Evolutionary conservation across 2,797 vertebrate genomes (phyloP), one percentile per base, ranked within the genome.

Genomic region (Diplodus puntazzo): DNA sequence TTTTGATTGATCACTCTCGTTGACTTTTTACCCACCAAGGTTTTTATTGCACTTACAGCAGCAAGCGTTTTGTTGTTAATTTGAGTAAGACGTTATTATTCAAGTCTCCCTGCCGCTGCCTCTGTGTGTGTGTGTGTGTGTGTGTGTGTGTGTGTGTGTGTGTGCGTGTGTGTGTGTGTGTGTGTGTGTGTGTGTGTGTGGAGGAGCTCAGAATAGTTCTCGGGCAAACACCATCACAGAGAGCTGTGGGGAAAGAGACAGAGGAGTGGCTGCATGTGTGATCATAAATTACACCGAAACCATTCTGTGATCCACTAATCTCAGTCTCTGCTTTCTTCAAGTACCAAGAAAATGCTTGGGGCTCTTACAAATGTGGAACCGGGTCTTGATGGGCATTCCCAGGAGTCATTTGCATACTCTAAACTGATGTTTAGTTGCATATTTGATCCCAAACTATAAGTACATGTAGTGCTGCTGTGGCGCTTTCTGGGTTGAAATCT

Each of bases 101-200:
- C 23, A 45, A 9, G 57, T 63, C 64, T 30, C 18, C 60, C 34
- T 0, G 1, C 54, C 1, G 2, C 52, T 50, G 57, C 46, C 11
- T 62, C 20, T 39, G 7, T 30, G 46, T 62, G 16, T 54, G 46
- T 45, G 12, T 69, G 25, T 42, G 66, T 43, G 10, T 48, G 27
- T 53, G 39, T 48, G 60, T 58, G 67, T 59, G 46, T 58, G 43
- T 72, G 48, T 25, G 69, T 71, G 46, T 60, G 52, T 55, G 52
- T 23, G 21, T 53, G 21, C 6, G 21, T 53, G 52, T n/a, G 30
- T 4, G 27, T 27, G 27, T 27, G 27, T 4, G 27, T 3, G 11
- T 52, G n/a, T 69, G 54, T n/a, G 46, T 12, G 54, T 42, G 10
- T 4, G 30, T 14, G 23, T 10, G 53, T 27, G 43, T 9, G 9